Evolutionary conservation across 2,797 vertebrate genomes (phyloP).

Genomic region (Ptychadena robeensis): DNA sequence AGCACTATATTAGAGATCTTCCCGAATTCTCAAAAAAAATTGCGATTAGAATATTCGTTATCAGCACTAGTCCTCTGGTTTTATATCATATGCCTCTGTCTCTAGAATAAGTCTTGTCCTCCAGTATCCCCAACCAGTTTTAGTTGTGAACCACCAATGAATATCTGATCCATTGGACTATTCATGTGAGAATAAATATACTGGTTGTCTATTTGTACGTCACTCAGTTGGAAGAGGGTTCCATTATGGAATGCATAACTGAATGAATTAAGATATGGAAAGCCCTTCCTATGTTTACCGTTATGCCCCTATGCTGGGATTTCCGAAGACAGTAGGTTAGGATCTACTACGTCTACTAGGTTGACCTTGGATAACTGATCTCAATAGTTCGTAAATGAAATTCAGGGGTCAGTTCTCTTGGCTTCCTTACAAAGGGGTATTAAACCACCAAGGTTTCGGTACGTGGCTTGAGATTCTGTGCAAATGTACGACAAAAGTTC

Average conservation of each 20-base stretch:
- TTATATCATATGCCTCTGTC: slow-evolving; percentile 15
- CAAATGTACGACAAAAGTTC: slow-evolving; percentile 64
- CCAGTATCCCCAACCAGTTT: not conserved
- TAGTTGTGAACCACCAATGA: not conserved
- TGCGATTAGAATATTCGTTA: too few relatives aligned
- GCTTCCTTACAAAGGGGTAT: slow-evolving; percentile 47
- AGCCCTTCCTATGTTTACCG: not conserved
- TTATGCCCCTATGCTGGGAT: not conserved
- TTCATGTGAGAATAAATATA: too few relatives aligned
- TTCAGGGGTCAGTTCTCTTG: slow-evolving; percentile 53
- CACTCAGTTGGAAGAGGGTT: not conserved
- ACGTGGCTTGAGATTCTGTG: slow-evolving; percentile 65
- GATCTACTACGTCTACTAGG: not conserved
- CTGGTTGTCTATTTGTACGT: slow-evolving; percentile 3
- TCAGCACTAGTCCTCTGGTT: not conserved
- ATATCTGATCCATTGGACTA: slow-evolving; percentile 1
- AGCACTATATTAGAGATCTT: too few relatives aligned
- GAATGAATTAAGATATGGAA: not conserved
- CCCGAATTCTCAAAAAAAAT: too few relatives aligned
- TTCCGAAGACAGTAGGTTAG: slow-evolving; percentile 9
- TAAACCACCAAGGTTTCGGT: slow-evolving; percentile 29
- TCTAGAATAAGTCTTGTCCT: not conserved
- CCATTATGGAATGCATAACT: slow-evolving; percentile 13
- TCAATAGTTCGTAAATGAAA: slow-evolving; percentile 1
- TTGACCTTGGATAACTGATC: slow-evolving; percentile 51